Base-by-base conservation (phyloP, 2,113 vertebrate genomes). In the Daboia siamensis region DNA sequence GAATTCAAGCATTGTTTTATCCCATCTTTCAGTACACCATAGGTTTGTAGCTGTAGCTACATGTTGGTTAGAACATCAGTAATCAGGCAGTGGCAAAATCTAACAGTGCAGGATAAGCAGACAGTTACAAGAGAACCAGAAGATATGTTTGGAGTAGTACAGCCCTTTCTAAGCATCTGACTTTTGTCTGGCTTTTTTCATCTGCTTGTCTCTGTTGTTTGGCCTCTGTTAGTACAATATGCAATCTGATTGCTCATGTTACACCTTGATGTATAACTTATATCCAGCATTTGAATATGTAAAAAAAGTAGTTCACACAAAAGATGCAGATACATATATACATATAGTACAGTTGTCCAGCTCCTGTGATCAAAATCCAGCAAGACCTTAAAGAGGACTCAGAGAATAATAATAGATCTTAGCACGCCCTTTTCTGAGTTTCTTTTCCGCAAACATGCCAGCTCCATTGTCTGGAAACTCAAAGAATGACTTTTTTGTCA, bases 1-100 rank as follows among this genome's bases (percentile, higher is more conserved):
- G 93, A 86, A 93, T 57, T 92, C 48, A 91, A 59, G 86, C 23
- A 94, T 48, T 13, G 5, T 92, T 48, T 94, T 93, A 39, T 24
- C 13, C 9, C 15, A 61, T 26, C 33, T 21, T 80, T 80, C 74
- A 44, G 74, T 80, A 21, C 33, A 21, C 74, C 20, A 44, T 20
- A 52, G 69, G 44, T 61, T 46, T 80, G 51, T 44, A 8, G 1
- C 15, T 91, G n/a, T 17, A 44, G 89, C 90, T 59, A 6, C 11
- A 23, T 92, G 0, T 23, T 90, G 29, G n/a, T 12, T 88, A 86
- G 86, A 59, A 56, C 44, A 87, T 74, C 46, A 87, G 29, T 3
- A 74, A 85, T 48, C 39, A 52, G 21, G 56, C 23, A 26, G 12
- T 7, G 52, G 46, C 55, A 64, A 5, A 3, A 39, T 92, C 93